Evolutionary conservation across 2,888 invertebrate genomes (phyloP).

Genomic region (Notodonta ziczac): DNA sequence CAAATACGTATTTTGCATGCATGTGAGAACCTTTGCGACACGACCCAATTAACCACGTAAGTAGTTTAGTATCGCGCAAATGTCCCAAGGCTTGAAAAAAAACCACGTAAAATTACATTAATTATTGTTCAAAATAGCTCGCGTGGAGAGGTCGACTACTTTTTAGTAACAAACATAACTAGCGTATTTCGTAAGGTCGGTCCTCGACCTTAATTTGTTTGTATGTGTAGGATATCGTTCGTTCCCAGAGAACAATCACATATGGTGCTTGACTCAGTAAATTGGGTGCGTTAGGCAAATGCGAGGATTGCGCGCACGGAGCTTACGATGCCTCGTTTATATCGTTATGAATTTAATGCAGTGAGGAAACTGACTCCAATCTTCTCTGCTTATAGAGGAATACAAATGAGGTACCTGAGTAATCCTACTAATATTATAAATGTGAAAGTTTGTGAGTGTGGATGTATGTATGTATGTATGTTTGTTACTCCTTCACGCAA

Average conservation of each 20-base stretch:
- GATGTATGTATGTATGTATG: no score
- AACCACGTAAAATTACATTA: constrained; percentile 49
- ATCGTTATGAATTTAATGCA: neutral
- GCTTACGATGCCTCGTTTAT: neutral
- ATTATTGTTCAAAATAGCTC: constrained; percentile 49
- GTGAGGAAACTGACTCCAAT: no score
- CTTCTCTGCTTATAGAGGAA: no score
- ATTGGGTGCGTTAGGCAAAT: constrained; percentile 50
- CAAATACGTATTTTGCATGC: neutral
- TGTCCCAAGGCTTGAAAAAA: constrained; percentile 43
- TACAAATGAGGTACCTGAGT: no score
- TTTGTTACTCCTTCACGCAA: no score
- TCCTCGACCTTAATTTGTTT: constrained; percentile 67
- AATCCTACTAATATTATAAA: no score
- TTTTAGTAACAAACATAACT: constrained; percentile 48
- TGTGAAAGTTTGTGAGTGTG: no score
- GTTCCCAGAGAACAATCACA: constrained; percentile 40
- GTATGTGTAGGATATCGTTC: constrained; percentile 33
- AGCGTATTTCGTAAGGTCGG: constrained; percentile 46
- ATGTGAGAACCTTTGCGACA: constrained; percentile 1
- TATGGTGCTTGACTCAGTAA: constrained; percentile 28
- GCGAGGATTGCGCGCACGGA: constrained; percentile 33
- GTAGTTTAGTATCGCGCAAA: constrained; percentile 7
- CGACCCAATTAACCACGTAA: neutral
- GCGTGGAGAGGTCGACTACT: constrained; percentile 48